Conservation (phyloP, 1,140 invertebrate genomes). For the Portunus trituberculatus region DNA sequence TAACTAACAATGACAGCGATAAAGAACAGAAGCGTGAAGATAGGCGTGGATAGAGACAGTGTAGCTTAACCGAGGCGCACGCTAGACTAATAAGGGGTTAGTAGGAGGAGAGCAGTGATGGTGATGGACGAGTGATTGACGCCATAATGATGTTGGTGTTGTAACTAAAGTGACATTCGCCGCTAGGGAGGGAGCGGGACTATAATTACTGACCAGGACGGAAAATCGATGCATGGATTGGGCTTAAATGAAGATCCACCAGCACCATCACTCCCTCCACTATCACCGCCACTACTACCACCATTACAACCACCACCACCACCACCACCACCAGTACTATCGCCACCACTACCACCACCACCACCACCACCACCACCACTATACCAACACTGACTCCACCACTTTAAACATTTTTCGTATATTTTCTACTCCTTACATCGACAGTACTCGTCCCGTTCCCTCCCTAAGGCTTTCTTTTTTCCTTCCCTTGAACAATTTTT, state of each 20-base stretch:
- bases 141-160: background rate
- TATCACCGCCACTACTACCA: background rate
- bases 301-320: background rate
- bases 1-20: background rate
- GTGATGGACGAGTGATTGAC: background rate
- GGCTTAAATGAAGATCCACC: background rate
- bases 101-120: background rate
- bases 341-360: background rate
- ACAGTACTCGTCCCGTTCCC: background rate
- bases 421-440: background rate
- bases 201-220: background rate
- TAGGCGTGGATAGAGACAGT: background rate
- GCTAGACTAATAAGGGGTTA: background rate
- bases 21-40: background rate
- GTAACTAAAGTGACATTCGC: background rate
- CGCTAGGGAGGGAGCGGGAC: background rate
- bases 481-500: background rate
- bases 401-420: background rate
- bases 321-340: background rate
- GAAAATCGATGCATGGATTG: background rate
- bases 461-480: background rate
- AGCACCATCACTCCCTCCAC: background rate
- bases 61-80: background rate
- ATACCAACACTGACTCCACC: background rate
- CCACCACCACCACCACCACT: background rate